Conservation (phyloP, 2,113 vertebrate species). For the Rynchops niger region DNA sequence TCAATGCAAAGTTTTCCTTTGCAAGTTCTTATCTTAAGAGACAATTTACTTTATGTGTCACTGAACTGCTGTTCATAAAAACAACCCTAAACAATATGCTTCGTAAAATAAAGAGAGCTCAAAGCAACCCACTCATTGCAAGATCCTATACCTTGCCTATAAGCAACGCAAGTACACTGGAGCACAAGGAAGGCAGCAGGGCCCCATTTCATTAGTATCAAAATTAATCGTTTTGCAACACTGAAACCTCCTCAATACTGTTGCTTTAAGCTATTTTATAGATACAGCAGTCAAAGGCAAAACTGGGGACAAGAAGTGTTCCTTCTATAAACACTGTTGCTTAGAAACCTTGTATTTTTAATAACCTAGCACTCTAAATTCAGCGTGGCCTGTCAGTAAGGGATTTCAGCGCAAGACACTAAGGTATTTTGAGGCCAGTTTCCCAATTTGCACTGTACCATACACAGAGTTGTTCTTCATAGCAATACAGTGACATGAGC, state of each 20-base stretch:
- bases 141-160: not conserved
- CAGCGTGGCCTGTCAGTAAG: constrained; percentile 39
- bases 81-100: not conserved
- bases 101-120: not conserved
- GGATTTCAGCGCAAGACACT: constrained; percentile 14
- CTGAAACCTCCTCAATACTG: not conserved
- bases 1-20: not conserved
- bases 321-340: constrained; percentile 60
- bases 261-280: constrained; percentile 36
- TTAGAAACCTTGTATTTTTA: constrained; percentile 68
- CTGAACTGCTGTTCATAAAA: not conserved
- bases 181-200: not conserved
- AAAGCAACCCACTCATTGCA: not conserved
- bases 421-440: constrained; percentile 13
- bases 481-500: not conserved
- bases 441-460: not conserved
- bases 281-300: constrained; percentile 31
- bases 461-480: not conserved
- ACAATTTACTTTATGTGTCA: not conserved
- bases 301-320: constrained; percentile 30
- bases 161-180: not conserved
- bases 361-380: constrained; percentile 46
- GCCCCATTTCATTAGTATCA: not conserved
- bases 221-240: constrained; percentile 7
- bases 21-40: not conserved